Evolutionary conservation across 2,888 invertebrate species (phyloP).

Genomic region (Papilio demoleus): DNA sequence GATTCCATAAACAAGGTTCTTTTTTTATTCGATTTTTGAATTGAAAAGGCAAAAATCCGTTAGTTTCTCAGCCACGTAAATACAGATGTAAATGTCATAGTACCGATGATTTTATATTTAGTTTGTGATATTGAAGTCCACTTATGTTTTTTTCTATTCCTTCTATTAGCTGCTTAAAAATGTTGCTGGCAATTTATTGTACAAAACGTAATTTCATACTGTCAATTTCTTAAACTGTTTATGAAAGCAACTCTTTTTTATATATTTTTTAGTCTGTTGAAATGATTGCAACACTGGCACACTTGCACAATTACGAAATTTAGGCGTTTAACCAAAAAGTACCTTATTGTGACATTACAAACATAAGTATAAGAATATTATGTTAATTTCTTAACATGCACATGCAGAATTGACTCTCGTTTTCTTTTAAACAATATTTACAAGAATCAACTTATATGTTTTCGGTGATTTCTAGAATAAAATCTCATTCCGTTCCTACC

Average conservation of each 20-base stretch:
- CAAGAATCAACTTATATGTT: neutral
- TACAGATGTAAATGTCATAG: neutral
- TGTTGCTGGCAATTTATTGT: neutral
- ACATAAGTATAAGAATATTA: neutral
- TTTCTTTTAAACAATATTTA: neutral
- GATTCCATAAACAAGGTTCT: conserved; percentile 19
- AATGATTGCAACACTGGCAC: conserved; percentile 12
- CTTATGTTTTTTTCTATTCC: neutral
- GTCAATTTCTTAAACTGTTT: neutral
- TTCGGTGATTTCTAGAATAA: too few relatives aligned
- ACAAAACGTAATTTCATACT: neutral
- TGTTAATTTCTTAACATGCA: neutral
- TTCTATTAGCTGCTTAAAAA: neutral
- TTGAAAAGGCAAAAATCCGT: neutral
- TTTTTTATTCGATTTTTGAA: conserved; percentile 4
- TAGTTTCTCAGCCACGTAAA: neutral
- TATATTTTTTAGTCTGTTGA: neutral
- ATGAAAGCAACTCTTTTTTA: neutral
- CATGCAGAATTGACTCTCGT: neutral
- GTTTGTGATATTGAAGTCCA: neutral
- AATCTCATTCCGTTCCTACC: too few relatives aligned
- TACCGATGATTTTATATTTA: neutral
- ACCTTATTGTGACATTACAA: conserved; percentile 20
- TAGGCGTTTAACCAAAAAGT: conserved; percentile 26
- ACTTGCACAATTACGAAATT: conserved; percentile 27